Evolutionary conservation across 1,140 invertebrate genomes (phyloP).

Genomic region (Globodera ellingtonae): DNA sequence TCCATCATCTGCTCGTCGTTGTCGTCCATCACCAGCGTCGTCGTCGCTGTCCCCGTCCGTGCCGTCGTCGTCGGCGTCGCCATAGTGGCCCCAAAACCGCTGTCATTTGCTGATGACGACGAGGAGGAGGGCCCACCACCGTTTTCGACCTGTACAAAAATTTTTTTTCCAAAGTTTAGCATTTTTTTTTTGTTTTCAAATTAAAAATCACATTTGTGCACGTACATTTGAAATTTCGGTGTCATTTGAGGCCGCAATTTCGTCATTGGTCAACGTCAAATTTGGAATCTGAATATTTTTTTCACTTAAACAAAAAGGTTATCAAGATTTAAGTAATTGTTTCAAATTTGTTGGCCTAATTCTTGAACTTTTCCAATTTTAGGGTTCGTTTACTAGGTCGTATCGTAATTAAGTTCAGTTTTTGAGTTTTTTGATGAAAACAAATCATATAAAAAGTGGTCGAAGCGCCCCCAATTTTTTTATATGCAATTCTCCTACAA

Average conservation of each 20-base stretch:
- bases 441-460: no score
- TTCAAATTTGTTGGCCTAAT: no score
- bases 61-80: not conserved
- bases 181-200: no score
- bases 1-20: conserved; percentile 23
- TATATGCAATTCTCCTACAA: no score
- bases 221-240: not conserved
- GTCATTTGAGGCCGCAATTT: conserved; percentile 10
- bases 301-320: no score
- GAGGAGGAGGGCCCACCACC: not conserved
- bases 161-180: no score
- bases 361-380: no score
- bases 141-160: not conserved
- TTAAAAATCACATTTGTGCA: not conserved
- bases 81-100: not conserved
- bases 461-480: no score
- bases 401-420: no score
- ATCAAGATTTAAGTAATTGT: no score
- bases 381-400: no score
- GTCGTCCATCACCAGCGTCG: not conserved
- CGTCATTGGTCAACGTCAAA: conserved; percentile 22
- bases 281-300: conserved; percentile 24
- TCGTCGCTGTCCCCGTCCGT: not conserved
- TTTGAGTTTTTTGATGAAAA: no score
- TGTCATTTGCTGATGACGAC: not conserved